Evolutionary conservation across 2,888 invertebrate species (phyloP), one percentile per base, ranked within the genome.

Genomic region (Apamea epomidion): DNA sequence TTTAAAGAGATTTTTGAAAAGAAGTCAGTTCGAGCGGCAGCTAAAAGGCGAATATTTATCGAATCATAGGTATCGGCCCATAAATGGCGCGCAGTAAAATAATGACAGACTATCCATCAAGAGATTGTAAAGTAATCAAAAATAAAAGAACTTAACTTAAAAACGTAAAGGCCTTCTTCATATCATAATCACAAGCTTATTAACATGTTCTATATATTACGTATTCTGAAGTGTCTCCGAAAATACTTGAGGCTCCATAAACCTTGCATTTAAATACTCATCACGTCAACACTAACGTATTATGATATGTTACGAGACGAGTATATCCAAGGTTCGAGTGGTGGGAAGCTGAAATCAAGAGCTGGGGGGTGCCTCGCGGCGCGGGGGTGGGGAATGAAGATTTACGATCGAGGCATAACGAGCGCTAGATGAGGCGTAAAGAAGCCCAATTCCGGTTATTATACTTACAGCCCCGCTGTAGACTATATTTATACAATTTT

Each of bases 381-480:
- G 84, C 85, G 90, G 90, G 90, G 86, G 88, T 91, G 93, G 93
- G 88, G 95, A 95, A 96, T 95, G 96, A 96, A 97, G 97, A 97
- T 97, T 97, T 97, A 97, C 96, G 97, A 97, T 92, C 94, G 93
- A 90, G 93, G 95, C 95, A 95, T 97, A 97, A 97, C 97, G 97
- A 97, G 96, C 94, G 95, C 94, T 96, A 96, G 97, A 97, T 97
- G 97, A 97, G 97, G 97, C 97, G 96, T 96, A 95, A 96, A 96
- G 95, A 95, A 96, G 95, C 95, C 95, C 96, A 96, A 96, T 96
- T 96, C 95, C 92, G 93, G 95, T 95, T 96, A 96, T 96, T 95
- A 96, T 96, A 94, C 94, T 94, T 94, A 95, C 92, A 94, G 91
- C 90, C 87, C 87, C 87, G 87, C 89, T 90, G 87, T 90, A 90